Percentiles rank a stretch among this genome's conserved stretches.
phyloP scores from a whole-genome alignment of 1,140 invertebrate genomes.

The Meloidogyne floridensis region DNA sequence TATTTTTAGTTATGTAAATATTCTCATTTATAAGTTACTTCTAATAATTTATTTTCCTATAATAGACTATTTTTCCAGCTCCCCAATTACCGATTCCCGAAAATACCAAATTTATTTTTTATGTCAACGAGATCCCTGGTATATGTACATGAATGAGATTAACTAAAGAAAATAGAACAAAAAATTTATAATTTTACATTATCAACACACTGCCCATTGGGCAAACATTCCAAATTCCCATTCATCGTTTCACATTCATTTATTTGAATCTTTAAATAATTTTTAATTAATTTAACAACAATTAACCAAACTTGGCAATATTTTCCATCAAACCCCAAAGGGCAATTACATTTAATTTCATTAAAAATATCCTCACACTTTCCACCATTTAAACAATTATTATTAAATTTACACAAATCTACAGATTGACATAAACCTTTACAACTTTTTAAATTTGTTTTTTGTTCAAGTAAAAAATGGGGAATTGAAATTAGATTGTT shows the following conservation, averaged over 20 bases:
- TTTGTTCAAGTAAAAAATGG: constrained; percentile 30
- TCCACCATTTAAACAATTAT: constrained; percentile 54
- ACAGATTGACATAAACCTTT: constrained; percentile 6
- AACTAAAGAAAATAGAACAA: background rate
- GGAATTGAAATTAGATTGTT: background rate
- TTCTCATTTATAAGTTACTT: no score
- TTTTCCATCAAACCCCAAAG: constrained; percentile 54
- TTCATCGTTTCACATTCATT: constrained; percentile 51
- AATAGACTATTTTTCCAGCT: no score
- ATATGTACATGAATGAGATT: no score
- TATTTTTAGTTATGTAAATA: no score
- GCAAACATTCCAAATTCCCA: constrained; percentile 33
- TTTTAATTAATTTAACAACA: background rate
- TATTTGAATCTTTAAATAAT: constrained; percentile 45
- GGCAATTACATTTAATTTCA: constrained; percentile 47
- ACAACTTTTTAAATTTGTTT: constrained; percentile 24
- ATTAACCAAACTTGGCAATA: constrained; percentile 44
- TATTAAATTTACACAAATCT: constrained; percentile 35
- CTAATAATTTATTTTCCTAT: no score
- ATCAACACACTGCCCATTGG: constrained; percentile 63
- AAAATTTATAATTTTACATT: constrained; percentile 12
- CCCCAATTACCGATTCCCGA: no score
- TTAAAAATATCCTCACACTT: constrained; percentile 59
- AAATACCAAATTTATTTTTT: no score
- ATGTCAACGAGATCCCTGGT: no score